These are phyloP conservation scores for Psilopsiagon aymara DNA, from an alignment of 2,113 vertebrate genomes.

Conservation along the genomic window DNA sequence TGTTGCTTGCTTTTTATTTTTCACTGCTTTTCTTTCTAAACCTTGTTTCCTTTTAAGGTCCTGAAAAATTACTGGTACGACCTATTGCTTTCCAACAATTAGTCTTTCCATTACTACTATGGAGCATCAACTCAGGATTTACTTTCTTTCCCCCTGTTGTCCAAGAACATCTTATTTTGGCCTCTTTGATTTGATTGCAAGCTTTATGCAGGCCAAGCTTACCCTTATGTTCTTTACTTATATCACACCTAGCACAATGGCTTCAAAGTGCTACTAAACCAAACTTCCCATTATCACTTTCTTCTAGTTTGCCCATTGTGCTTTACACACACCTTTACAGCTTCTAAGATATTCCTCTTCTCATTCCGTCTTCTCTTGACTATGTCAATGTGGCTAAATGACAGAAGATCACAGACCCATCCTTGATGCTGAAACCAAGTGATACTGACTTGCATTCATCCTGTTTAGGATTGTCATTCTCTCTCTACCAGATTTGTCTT, in stretches of 20 bases:
- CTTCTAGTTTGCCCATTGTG: not conserved
- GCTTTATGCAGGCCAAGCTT: not conserved
- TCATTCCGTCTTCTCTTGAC: not conserved
- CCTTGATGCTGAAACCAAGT: not conserved
- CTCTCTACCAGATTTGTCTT: not conserved
- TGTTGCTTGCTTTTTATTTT: not conserved
- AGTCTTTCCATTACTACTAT: not conserved
- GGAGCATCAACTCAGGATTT: not conserved
- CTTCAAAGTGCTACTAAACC: not conserved
- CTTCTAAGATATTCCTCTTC: not conserved
- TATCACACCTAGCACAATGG: not conserved
- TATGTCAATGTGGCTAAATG: not conserved
- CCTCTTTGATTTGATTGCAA: not conserved
- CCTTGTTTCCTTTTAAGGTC: not conserved
- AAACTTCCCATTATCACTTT: not conserved
- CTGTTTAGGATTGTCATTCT: not conserved
- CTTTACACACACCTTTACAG: not conserved
- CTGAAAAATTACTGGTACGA: not conserved
- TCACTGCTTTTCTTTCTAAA: not conserved
- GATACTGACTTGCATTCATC: not conserved
- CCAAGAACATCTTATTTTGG: not conserved
- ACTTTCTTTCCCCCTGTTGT: not conserved
- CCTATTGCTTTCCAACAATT: not conserved
- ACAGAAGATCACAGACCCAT: not conserved
- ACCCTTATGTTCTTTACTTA: not conserved